Conservation (phyloP, 2,888 invertebrate species). For the Alloscopus bannaensis region DNA sequence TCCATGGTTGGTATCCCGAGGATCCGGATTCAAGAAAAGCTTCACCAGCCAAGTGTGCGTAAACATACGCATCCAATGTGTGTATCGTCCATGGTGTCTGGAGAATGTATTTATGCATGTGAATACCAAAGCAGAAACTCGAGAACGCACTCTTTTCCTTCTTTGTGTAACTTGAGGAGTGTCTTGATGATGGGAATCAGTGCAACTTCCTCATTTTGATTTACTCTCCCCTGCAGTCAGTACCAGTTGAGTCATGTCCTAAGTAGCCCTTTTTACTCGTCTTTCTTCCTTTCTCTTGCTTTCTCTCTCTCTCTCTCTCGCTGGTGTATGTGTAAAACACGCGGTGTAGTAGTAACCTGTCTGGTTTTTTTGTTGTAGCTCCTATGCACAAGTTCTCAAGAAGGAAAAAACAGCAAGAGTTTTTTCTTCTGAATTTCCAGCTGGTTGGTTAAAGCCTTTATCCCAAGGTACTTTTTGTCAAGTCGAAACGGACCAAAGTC, state of each 20-base stretch:
- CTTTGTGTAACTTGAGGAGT: conserved; percentile 12
- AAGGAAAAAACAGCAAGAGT: conserved; percentile 14
- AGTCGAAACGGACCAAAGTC: conserved; percentile 19
- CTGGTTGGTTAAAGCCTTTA: conserved; percentile 53
- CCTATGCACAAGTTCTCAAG: not conserved
- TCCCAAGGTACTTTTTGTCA: conserved; percentile 47
- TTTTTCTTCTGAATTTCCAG: conserved; percentile 40
- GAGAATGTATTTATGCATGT: no score
- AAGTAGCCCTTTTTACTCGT: conserved; percentile 22
- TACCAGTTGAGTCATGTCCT: conserved; percentile 15
- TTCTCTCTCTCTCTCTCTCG: no score
- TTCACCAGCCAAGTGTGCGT: no score
- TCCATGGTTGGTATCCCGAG: no score
- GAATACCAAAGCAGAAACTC: conserved; percentile 2
- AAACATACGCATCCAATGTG: no score
- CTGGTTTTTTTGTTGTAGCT: conserved; percentile 10
- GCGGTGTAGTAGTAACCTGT: conserved; percentile 26
- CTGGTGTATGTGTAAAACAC: no score
- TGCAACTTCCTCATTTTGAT: conserved; percentile 33
- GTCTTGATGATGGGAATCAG: conserved; percentile 43
- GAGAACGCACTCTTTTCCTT: no score
- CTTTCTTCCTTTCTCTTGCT: no score
- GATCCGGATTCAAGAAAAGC: no score
- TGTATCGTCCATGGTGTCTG: conserved; percentile 24
- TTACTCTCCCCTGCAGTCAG: conserved; percentile 32